Evolutionary conservation across 2,113 vertebrate genomes (phyloP).

Genomic region (Pan troglodytes): NHGRI_mPanTro3-v2.1_pri NC_086015.1:176790001-176790500

Average conservation of each 20-base stretch:
- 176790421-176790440: constrained; percentile 27
- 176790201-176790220: constrained; percentile 3
- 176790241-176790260: background rate
- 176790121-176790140: constrained; percentile 8
- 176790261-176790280: background rate
- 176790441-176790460: constrained; percentile 50
- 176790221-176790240: background rate
- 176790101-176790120: background rate
- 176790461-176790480: constrained; percentile 31
- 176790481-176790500: constrained; percentile 48
- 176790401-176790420: constrained; percentile 24
- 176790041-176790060: background rate
- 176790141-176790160: background rate
- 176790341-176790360: background rate
- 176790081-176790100: constrained; percentile 10
- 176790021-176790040: background rate
- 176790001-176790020: background rate
- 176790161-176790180: background rate
- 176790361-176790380: background rate
- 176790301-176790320: constrained; percentile 4
- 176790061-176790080: background rate
- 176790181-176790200: background rate
- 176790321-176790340: background rate
- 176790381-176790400: constrained; percentile 35
- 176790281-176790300: background rate